Conservation (phyloP, 64 coral and sea anemone species). For the Astreopora myriophthalma region DNA sequence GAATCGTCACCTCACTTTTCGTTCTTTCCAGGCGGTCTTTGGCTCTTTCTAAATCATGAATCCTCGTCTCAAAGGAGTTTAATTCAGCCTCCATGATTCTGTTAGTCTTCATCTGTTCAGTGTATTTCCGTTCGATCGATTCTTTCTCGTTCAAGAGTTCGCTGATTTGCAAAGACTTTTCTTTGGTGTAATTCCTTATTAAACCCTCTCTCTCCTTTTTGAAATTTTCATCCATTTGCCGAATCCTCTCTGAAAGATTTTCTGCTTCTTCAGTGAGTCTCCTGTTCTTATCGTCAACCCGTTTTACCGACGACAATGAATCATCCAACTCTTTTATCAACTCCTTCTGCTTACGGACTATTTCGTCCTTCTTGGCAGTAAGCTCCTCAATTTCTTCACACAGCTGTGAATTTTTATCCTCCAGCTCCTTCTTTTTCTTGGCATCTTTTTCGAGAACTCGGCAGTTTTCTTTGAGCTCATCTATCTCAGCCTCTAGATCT, state of each 20-base stretch:
- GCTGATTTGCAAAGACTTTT: slow-evolving; percentile 73
- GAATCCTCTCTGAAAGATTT: slow-evolving; percentile 73
- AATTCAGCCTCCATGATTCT: slow-evolving; percentile 52
- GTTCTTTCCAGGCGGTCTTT: slow-evolving; percentile 13
- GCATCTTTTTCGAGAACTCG: slow-evolving; percentile 52
- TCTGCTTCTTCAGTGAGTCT: slow-evolving; percentile 70
- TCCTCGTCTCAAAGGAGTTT: not conserved
- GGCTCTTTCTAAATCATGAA: not conserved
- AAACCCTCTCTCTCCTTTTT: slow-evolving; percentile 77
- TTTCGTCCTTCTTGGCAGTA: slow-evolving; percentile 58
- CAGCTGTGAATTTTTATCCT: slow-evolving; percentile 80
- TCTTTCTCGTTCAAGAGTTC: slow-evolving; percentile 61
- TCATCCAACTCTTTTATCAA: slow-evolving; percentile 78
- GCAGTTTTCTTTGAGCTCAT: slow-evolving; percentile 54
- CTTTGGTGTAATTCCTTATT: slow-evolving; percentile 60
- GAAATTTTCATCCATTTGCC: slow-evolving; percentile 87
- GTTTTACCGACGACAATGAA: slow-evolving; percentile 56
- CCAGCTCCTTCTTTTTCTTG: slow-evolving; percentile 76
- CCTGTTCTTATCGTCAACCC: slow-evolving; percentile 78
- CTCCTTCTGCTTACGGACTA: slow-evolving; percentile 79
- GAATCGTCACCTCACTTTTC: not conserved
- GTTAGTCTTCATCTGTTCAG: slow-evolving; percentile 55
- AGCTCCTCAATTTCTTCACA: slow-evolving; percentile 76
- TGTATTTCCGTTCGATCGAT: slow-evolving; percentile 49
- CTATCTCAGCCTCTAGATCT: slow-evolving; percentile 63